Percentiles rank a stretch among this genome's conserved stretches.
Conservation (phyloP, 2,888 invertebrate genomes). For the Hemaris fuciformis region DNA sequence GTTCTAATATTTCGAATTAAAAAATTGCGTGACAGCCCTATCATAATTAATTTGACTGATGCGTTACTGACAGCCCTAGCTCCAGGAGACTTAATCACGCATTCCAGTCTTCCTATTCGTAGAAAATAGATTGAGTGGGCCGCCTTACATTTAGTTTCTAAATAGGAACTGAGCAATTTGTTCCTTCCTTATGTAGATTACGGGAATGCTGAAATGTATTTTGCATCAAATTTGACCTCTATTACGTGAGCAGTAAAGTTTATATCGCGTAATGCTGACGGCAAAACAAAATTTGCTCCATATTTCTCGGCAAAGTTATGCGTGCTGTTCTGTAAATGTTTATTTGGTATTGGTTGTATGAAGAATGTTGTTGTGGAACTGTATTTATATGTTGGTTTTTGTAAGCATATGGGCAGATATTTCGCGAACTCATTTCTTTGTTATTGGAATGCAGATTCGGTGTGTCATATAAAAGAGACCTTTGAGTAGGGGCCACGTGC, state of each 20-base stretch:
- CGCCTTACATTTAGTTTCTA: conserved; percentile 7
- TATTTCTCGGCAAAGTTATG: background rate
- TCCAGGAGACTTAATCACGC: background rate
- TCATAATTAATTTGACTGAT: background rate
- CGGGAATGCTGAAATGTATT: background rate
- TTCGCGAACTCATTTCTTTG: background rate
- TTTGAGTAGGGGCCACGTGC: background rate
- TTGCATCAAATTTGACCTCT: background rate
- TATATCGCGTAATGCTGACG: background rate
- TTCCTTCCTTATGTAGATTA: background rate
- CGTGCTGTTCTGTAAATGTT: background rate
- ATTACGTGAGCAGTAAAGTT: background rate
- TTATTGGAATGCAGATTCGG: background rate
- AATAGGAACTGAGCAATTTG: conserved; percentile 12
- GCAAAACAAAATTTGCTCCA: background rate
- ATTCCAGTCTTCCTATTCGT: background rate
- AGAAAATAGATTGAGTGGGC: conserved; percentile 7
- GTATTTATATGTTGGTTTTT: background rate
- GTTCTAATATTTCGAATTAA: no score
- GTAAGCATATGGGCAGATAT: background rate
- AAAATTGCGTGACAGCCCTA: no score
- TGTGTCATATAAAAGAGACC: background rate
- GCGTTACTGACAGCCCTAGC: background rate
- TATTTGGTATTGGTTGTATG: background rate
- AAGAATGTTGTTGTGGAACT: background rate